Conservation (phyloP, 2,113 vertebrate species). For the Lepus timidus region DNA sequence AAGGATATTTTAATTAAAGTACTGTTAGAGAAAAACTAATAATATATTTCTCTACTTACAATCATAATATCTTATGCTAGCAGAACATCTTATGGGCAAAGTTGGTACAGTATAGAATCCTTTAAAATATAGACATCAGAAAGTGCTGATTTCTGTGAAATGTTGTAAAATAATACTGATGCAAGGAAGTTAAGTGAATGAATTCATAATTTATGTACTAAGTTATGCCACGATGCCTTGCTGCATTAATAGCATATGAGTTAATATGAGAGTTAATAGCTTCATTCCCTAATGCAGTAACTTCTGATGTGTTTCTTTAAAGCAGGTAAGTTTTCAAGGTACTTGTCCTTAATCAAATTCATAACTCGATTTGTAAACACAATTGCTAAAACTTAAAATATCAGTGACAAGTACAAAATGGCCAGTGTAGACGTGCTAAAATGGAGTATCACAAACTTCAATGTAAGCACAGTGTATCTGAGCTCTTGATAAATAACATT, state of each 20-base stretch:
- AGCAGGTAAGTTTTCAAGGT: background rate
- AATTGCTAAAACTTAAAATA: background rate
- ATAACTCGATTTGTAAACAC: background rate
- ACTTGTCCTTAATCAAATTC: background rate
- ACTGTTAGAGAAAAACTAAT: background rate
- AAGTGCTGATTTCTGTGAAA: background rate
- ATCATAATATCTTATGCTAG: background rate
- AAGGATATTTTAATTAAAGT: conserved; percentile 13
- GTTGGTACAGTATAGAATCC: background rate
- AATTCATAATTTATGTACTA: background rate
- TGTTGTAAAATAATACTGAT: background rate
- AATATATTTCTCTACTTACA: background rate
- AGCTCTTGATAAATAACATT: background rate
- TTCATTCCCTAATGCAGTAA: background rate
- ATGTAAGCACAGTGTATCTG: background rate
- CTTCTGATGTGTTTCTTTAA: background rate
- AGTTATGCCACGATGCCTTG: background rate
- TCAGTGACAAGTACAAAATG: background rate
- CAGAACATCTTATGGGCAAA: background rate
- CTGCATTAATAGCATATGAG: background rate
- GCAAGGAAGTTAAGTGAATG: background rate
- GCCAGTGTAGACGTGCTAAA: background rate
- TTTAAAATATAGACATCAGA: background rate
- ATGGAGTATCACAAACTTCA: background rate
- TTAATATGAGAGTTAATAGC: background rate